Base-by-base conservation (phyloP, 2,797 vertebrate genomes). In the Tragopan temminckii region DNA sequence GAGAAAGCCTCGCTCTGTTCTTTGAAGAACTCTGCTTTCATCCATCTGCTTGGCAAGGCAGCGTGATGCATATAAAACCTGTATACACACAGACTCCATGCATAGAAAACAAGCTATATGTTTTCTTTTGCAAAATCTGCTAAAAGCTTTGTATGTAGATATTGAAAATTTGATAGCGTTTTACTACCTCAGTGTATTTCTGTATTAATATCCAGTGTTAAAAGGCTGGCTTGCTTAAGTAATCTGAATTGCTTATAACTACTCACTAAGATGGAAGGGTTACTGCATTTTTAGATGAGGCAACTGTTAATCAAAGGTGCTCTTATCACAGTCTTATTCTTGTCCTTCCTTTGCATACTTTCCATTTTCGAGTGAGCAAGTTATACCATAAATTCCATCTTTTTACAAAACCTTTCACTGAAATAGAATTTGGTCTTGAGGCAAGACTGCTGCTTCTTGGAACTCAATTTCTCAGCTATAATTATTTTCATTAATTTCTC, bases 401-500 rank as follows among this genome's bases (percentile, higher is more conserved):
- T 88, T 95, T 80, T 25, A 64, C 31, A 76, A 90, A 90, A 52
- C 43, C 27, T 31, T 69, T 62, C n/a, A 15, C 59, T 13, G 64
- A 69, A 81, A 70, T 31, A 69, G 77, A 82, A 71, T 64, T 79
- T 89, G 61, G 48, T 93, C 45, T 90, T 88, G 85, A 82, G 77
- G 86, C 66, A 48, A 89, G 85, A 62, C 59, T 52, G 58, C 68
- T 78, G 61, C 70, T 91, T 67, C 78, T 91, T 63, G 36, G 67
- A 94, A 95, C 82, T 88, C 59, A 63, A 42, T 94, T 93, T 69
- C 84, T 95, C 40, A 71, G 13, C 46, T 62, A 3, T 80, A 84
- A 82, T 74, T 93, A 87, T 82, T 84, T 84, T 83, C 79, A 85
- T 84, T 71, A 91, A 94, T 96, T 91, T 88, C 33, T 67, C 40